These are phyloP conservation scores for Aporophyla lueneburgensis DNA, from an alignment of 2,888 invertebrate species.

Conservation along the genomic window DNA sequence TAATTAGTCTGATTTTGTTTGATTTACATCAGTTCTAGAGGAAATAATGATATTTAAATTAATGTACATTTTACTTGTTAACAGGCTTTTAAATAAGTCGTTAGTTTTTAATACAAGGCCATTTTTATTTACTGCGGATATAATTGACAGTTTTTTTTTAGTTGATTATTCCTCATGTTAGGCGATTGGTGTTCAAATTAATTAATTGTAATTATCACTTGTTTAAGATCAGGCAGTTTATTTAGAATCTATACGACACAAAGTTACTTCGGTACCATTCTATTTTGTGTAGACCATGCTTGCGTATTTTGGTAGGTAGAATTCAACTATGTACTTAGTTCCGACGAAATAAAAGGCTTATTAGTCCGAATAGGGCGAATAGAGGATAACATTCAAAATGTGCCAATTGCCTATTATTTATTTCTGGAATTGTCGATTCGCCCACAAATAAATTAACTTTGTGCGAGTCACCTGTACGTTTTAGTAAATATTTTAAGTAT, in stretches of 20 bases:
- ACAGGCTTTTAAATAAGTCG: conserved; percentile 26
- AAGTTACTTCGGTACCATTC: neutral
- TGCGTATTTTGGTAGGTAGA: neutral
- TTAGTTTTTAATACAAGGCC: conserved; percentile 10
- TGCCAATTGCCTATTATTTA: too few relatives aligned
- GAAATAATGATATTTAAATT: conserved; percentile 47
- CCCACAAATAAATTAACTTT: too few relatives aligned
- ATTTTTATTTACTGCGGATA: conserved; percentile 31
- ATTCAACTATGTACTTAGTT: neutral
- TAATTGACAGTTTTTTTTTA: conserved; percentile 18
- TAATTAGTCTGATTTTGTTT: conserved; percentile 56
- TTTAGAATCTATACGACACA: neutral
- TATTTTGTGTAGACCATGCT: neutral
- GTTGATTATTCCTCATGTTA: neutral
- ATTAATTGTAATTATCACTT: neutral
- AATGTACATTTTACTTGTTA: conserved; percentile 24
- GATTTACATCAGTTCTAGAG: conserved; percentile 40
- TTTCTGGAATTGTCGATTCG: too few relatives aligned
- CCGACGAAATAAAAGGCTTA: too few relatives aligned
- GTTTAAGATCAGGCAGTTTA: neutral
- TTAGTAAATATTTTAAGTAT: too few relatives aligned
- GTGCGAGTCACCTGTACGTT: too few relatives aligned
- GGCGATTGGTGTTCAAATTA: neutral
- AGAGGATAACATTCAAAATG: too few relatives aligned
- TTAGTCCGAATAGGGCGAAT: too few relatives aligned